These are phyloP conservation scores for Lepidochitona cinerea DNA, from an alignment of 2,888 invertebrate species.

Conservation along the genomic window DNA sequence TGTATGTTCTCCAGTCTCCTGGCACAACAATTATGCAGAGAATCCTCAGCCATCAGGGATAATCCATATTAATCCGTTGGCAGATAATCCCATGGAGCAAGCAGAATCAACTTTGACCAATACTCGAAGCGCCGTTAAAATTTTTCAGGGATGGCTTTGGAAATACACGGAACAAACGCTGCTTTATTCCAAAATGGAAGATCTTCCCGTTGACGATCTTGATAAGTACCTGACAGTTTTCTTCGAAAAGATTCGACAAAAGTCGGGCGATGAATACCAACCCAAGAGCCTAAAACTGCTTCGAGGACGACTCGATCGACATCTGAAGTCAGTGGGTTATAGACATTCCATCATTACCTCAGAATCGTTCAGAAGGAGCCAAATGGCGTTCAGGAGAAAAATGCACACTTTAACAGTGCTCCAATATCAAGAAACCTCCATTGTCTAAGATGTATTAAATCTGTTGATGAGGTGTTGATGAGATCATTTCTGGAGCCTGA, in stretches of 20 bases:
- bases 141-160: neutral
- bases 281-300: neutral
- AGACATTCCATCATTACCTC: neutral
- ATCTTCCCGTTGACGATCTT: neutral
- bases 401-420: too few relatives aligned
- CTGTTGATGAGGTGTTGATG: too few relatives aligned
- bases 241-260: neutral
- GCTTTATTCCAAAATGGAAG: neutral
- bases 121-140: neutral
- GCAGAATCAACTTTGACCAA: neutral
- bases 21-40: too few relatives aligned
- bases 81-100: too few relatives aligned
- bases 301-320: neutral
- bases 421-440: too few relatives aligned
- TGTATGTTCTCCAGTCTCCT: too few relatives aligned
- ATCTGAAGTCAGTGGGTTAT: neutral
- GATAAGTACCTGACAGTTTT: neutral
- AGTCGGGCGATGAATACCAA: neutral
- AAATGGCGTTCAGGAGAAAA: neutral
- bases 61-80: too few relatives aligned
- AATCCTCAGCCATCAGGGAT: too few relatives aligned
- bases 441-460: too few relatives aligned
- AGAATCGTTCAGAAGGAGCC: neutral
- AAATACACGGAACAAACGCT: neutral
- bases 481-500: too few relatives aligned